Conservation (phyloP, 2,113 vertebrate species). For the Argyrosomus japonicus region DNA sequence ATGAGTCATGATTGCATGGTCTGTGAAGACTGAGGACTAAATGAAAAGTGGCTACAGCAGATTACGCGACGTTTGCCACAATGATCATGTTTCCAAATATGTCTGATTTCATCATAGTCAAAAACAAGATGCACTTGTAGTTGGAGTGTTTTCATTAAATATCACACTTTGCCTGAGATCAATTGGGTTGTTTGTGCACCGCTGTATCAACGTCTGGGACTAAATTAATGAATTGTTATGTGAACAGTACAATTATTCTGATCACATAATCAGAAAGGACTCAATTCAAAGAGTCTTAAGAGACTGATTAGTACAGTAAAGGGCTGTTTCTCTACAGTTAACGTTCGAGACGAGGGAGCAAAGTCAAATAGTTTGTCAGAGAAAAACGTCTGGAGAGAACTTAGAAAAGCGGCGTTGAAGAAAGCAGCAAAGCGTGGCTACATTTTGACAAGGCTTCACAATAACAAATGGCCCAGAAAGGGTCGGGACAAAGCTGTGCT, state of each 20-base stretch:
- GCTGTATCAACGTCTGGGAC: too few species aligned
- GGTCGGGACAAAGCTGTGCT: constrained; percentile 23
- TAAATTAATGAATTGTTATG: not conserved
- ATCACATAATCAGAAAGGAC: not conserved
- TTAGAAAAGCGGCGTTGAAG: constrained; percentile 3
- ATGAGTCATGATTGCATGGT: not conserved
- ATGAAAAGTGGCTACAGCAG: not conserved
- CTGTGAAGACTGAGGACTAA: not conserved
- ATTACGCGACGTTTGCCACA: not conserved
- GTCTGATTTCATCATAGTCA: too few species aligned
- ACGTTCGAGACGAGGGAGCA: constrained; percentile 16
- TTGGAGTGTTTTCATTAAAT: not conserved
- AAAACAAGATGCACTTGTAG: not conserved
- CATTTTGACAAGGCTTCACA: constrained; percentile 57
- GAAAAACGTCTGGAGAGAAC: constrained; percentile 22
- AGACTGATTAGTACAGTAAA: not conserved
- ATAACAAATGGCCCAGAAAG: constrained; percentile 55
- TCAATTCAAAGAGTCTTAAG: not conserved
- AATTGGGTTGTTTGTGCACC: not conserved
- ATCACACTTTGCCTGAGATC: not conserved
- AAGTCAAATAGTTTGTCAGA: constrained; percentile 37
- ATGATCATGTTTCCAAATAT: not conserved
- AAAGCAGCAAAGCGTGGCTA: constrained; percentile 42
- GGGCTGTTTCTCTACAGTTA: not conserved
- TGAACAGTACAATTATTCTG: not conserved